Evolutionary conservation across 2,888 invertebrate genomes (phyloP), one percentile per base, ranked within the genome.

Genomic region (Anodontia alba): DNA sequence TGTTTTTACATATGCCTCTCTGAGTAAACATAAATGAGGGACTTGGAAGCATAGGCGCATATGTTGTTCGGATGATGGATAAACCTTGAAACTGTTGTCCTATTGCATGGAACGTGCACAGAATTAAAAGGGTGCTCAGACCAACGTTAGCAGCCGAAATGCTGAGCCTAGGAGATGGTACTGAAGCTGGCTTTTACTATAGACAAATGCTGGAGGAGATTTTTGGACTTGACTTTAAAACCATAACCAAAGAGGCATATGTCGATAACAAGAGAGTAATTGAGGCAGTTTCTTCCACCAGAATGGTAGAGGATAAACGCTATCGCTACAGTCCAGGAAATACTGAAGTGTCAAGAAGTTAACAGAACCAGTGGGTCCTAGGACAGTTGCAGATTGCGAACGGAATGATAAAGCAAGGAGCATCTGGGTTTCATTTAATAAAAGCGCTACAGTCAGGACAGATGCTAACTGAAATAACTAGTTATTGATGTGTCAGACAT

Each of bases 191-290:
- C 0, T 42, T 82, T 42, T 82, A 82, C 29, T 82, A 73, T 57
- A 42, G 82, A 57, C 67, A 76, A 54, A 38, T 79, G 23, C 23
- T 76, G 23, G 51, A 57, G 20, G 69, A 73, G 33, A 76, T 80
- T 36, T 68, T 43, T 43, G 69, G 73, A 36, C 12, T 73, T 17
- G 36, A 42, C 26, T 1, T 73, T 70, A 17, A 43, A 33, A 57
- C 29, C 1, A 62, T 73, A 38, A 49, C 46, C 31, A 76, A 76
- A 29, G 67, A 73, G 17, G 66, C 74, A 1, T 78, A 76, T 70
- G 76, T 78, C 49, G 82, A 82, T 67, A 79, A 74, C 67, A 79
- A 76, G 67, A 77, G 79, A 74, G 79, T 82, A 1, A 66, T 76
- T 29, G 79, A 77, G 31, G 79, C 83, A 66, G 17, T 74, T 5